Percentiles rank a stretch among this genome's conserved stretches.
phyloP scores from a whole-genome alignment of 92 coral and sea anemone species.

The Zoanthus sansibaricus region DNA sequence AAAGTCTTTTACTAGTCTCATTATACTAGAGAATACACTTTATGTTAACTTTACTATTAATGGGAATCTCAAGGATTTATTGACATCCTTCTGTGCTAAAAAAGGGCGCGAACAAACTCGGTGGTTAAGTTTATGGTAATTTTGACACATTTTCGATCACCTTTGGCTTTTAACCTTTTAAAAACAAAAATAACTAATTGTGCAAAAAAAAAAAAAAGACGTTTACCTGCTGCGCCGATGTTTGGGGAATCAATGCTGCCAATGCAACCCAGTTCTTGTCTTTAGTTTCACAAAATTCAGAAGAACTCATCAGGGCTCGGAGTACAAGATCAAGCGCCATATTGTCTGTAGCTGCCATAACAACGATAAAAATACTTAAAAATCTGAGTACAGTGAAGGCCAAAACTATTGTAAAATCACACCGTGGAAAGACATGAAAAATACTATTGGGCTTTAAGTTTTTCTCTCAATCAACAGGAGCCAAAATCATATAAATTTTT shows the following conservation, averaged over 20 bases:
- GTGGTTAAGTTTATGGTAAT: too few relatives aligned
- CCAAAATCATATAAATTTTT: too few relatives aligned
- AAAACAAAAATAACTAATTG: background rate
- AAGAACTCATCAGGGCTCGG: constrained; percentile 83
- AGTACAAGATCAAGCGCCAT: constrained; percentile 90
- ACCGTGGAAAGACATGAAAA: background rate
- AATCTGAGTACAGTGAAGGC: background rate
- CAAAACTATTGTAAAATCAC: background rate
- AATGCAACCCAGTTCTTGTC: constrained; percentile 93
- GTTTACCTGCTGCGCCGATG: constrained; percentile 90
- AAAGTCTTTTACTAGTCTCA: too few relatives aligned
- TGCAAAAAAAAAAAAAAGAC: background rate
- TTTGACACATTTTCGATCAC: too few relatives aligned
- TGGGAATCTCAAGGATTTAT: too few relatives aligned
- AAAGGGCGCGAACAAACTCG: too few relatives aligned
- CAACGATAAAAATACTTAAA: background rate
- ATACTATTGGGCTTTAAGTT: background rate
- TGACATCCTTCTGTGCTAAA: too few relatives aligned
- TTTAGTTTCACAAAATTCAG: constrained; percentile 79
- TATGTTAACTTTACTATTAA: too few relatives aligned
- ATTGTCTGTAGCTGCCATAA: constrained; percentile 53
- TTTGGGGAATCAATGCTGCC: constrained; percentile 85
- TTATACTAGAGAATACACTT: too few relatives aligned
- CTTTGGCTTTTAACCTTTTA: background rate
- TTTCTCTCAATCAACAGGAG: too few relatives aligned